phyloP scores from a whole-genome alignment of 1,140 invertebrate genomes.

The Cyclina sinensis region DNA sequence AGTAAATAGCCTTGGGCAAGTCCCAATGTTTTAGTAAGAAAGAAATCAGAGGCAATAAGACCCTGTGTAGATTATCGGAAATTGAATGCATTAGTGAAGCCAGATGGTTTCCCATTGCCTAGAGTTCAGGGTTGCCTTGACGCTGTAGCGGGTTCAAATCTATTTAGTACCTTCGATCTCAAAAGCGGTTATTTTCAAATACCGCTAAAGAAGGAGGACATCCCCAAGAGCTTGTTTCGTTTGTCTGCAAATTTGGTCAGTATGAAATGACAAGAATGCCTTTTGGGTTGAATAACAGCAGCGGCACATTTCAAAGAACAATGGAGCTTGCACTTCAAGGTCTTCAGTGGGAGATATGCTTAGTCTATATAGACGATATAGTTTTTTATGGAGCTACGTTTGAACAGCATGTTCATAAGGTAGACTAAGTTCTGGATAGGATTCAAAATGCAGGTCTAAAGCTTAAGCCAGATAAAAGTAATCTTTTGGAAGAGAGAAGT shows the following conservation, averaged over 20 bases:
- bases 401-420: no score
- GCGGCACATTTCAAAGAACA: conserved; percentile 20
- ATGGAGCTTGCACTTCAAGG: no score
- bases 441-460: conserved; percentile 27
- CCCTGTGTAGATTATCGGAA: no score
- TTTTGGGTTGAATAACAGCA: background rate
- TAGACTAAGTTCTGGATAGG: no score
- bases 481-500: background rate
- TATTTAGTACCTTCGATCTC: conserved; percentile 33
- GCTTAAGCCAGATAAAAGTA: background rate
- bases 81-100: no score
- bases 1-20: conserved; percentile 7
- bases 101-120: no score
- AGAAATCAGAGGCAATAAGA: conserved; percentile 12
- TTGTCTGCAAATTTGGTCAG: conserved; percentile 19
- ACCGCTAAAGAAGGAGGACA: no score
- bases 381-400: conserved; percentile 60
- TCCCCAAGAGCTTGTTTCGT: no score
- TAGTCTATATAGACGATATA: conserved; percentile 59
- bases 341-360: conserved; percentile 28
- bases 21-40: conserved; percentile 18
- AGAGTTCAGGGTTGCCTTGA: no score
- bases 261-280: conserved; percentile 36
- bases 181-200: conserved; percentile 16
- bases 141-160: conserved; percentile 1